Conservation (phyloP, 2,888 invertebrate species). For the Andrena chrysosceles region DNA sequence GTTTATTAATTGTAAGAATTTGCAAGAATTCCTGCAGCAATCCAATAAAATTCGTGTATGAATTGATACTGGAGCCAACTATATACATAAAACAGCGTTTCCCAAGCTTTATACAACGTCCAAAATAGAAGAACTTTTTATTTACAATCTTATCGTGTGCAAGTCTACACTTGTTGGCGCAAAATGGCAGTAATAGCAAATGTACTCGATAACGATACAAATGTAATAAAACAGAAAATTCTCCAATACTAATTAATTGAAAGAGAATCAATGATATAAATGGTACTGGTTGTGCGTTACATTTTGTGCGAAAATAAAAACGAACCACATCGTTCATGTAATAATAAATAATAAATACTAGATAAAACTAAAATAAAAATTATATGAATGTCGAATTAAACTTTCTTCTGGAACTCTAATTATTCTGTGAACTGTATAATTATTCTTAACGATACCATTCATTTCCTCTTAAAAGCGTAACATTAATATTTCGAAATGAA, state of each 20-base stretch:
- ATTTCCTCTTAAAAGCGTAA: background rate
- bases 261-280: slow-evolving; percentile 19
- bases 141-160: background rate
- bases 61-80: slow-evolving; percentile 3
- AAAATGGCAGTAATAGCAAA: background rate
- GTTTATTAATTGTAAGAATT: background rate
- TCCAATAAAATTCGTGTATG: background rate
- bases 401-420: background rate
- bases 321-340: background rate
- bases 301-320: slow-evolving; percentile 8
- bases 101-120: slow-evolving; percentile 8
- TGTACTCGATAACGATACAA: slow-evolving; percentile 7
- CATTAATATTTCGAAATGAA: background rate
- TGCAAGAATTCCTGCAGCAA: slow-evolving; percentile 7
- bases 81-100: slow-evolving; percentile 50
- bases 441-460: background rate
- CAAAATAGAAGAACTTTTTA: background rate
- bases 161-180: slow-evolving; percentile 8
- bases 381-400: background rate
- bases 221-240: slow-evolving; percentile 3
- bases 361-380: background rate
- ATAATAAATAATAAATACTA: background rate
- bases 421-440: background rate
- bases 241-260: background rate
- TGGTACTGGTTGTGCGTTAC: slow-evolving; percentile 38